Conservation (phyloP, 2,113 vertebrate genomes). For the Saccopteryx bilineata region DNA sequence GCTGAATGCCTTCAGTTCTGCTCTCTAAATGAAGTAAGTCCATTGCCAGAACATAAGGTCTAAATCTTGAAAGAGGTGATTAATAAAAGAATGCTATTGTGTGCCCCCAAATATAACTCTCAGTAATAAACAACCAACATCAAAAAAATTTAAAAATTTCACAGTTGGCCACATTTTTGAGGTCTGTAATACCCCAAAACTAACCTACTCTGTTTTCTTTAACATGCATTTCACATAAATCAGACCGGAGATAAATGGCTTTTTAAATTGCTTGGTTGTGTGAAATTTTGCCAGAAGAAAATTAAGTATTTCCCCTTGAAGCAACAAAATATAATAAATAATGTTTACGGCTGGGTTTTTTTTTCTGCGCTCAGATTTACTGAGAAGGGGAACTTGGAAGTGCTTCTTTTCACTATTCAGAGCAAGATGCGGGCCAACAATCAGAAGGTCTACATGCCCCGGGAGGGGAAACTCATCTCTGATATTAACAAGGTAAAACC, state of each 20-base stretch:
- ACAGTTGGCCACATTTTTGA: not conserved
- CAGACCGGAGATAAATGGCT: conserved; percentile 7
- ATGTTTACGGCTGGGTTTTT: conserved; percentile 37
- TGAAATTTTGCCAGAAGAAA: conserved; percentile 32
- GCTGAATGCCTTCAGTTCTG: not conserved
- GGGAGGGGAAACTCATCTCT: conserved; percentile 98
- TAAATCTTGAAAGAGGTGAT: conserved; percentile 27
- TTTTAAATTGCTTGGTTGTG: not conserved
- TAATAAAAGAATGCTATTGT: not conserved
- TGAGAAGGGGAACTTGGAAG: conserved; percentile 98
- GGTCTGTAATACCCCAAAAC: not conserved
- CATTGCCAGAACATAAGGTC: not conserved
- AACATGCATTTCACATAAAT: not conserved
- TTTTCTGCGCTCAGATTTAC: conserved; percentile 92
- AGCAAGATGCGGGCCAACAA: conserved; percentile 99
- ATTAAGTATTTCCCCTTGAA: not conserved
- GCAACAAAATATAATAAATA: not conserved
- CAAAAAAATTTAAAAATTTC: not conserved
- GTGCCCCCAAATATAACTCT: not conserved
- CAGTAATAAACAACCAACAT: not conserved
- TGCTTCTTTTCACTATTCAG: conserved; percentile 98
- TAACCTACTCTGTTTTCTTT: not conserved
- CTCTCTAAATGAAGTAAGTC: not conserved
- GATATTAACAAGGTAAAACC: conserved; percentile 96
- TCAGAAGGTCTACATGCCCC: conserved; percentile 98